Conservation (phyloP, 1,140 invertebrate genomes). For the Mizuhopecten yessoensis region DNA sequence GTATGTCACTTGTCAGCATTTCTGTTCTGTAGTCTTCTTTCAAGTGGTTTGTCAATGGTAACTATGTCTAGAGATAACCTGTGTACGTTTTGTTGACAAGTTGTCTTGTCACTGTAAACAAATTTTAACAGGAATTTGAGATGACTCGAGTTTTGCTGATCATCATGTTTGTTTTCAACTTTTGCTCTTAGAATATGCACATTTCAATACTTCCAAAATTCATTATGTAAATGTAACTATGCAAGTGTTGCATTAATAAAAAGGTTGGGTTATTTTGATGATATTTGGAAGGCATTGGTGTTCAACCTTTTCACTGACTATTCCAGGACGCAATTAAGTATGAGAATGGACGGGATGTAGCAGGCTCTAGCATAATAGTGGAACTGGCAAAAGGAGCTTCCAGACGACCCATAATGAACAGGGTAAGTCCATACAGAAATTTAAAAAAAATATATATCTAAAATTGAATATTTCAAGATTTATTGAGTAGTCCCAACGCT, state of each 20-base stretch:
- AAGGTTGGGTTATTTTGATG: neutral
- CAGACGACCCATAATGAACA: conserved; percentile 61
- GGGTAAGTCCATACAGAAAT: conserved; percentile 53
- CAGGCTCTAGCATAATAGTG: conserved; percentile 84
- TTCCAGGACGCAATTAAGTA: conserved; percentile 84
- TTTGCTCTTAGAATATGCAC: neutral
- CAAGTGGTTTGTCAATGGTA: neutral
- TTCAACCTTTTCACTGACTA: neutral
- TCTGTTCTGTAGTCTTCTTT: neutral
- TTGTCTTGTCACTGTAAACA: neutral
- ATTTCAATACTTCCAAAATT: neutral
- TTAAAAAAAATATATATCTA: too few species aligned
- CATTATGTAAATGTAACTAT: neutral
- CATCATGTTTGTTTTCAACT: neutral
- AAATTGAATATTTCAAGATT: too few species aligned
- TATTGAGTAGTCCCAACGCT: too few species aligned
- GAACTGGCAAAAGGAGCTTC: conserved; percentile 84
- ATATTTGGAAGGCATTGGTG: neutral
- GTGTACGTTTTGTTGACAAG: neutral
- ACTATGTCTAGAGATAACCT: conserved; percentile 1
- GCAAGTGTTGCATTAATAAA: neutral
- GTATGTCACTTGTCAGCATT: conserved; percentile 1
- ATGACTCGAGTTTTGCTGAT: neutral
- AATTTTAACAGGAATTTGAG: neutral
- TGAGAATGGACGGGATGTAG: conserved; percentile 84